Percentiles rank a stretch among this genome's conserved stretches.
These are phyloP conservation scores for Apoda limacodes DNA, from an alignment of 2,888 invertebrate species.

Conservation along the genomic window DNA sequence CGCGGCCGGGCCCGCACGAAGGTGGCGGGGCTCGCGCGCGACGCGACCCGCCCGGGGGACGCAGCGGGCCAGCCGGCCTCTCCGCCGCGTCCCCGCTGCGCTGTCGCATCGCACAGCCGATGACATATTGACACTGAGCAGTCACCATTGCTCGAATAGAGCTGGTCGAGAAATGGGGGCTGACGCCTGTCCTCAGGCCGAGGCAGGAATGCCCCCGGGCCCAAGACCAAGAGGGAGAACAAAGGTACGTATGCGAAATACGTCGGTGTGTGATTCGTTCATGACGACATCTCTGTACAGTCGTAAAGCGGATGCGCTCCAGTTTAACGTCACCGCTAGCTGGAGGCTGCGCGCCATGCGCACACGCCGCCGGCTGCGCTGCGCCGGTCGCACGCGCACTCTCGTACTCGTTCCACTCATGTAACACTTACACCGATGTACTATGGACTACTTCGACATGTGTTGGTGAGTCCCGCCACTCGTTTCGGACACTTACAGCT, in stretches of 20 bases:
- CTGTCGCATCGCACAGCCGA: slow-evolving; percentile 51
- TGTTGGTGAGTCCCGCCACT: slow-evolving; percentile 53
- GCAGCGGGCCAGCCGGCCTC: slow-evolving; percentile 55
- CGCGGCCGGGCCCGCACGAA: slow-evolving; percentile 38
- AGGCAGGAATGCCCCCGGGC: slow-evolving; percentile 93
- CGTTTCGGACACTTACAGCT: background rate
- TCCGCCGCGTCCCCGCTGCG: slow-evolving; percentile 43
- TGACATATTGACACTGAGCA: slow-evolving; percentile 70
- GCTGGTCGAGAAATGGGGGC: slow-evolving; percentile 98
- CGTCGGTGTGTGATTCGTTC: background rate
- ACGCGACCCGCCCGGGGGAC: slow-evolving; percentile 53
- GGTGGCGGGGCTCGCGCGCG: slow-evolving; percentile 44
- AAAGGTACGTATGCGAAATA: slow-evolving; percentile 71
- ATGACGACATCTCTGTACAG: slow-evolving; percentile 28
- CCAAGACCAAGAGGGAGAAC: slow-evolving; percentile 77
- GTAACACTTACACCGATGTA: slow-evolving; percentile 27
- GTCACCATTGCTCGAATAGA: slow-evolving; percentile 98
- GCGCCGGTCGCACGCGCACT: slow-evolving; percentile 19
- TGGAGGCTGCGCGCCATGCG: slow-evolving; percentile 22
- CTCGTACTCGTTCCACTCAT: slow-evolving; percentile 10
- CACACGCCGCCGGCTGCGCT: slow-evolving; percentile 18
- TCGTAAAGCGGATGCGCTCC: slow-evolving; percentile 13
- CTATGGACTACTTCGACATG: slow-evolving; percentile 56
- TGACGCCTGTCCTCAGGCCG: slow-evolving; percentile 97
- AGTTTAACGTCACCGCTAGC: slow-evolving; percentile 25